phyloP scores from a whole-genome alignment of 1,140 invertebrate genomes.

The Elymnias hypermnestra region DNA sequence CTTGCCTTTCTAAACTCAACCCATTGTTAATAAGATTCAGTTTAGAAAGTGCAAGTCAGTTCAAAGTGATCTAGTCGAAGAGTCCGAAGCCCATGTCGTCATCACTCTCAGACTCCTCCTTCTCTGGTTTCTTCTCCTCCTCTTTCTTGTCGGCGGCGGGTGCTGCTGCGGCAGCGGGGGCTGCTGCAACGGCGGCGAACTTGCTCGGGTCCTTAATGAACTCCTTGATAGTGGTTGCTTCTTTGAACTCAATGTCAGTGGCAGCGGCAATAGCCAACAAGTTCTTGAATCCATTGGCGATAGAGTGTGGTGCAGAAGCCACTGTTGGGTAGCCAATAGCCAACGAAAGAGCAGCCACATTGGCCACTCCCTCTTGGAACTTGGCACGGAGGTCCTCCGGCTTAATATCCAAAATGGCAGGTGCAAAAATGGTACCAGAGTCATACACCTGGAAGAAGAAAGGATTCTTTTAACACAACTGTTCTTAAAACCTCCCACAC shows the following conservation, averaged over 20 bases:
- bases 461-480: constrained; percentile 6
- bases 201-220: constrained; percentile 94
- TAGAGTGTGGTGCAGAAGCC: constrained; percentile 97
- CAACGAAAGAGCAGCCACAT: constrained; percentile 96
- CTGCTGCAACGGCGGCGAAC: constrained; percentile 87
- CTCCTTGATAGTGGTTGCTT: constrained; percentile 95
- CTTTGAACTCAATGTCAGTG: constrained; percentile 96
- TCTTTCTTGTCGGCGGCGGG: constrained; percentile 78
- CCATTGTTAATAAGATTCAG: not conserved
- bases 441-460: constrained; percentile 87
- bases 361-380: constrained; percentile 95
- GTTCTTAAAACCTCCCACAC: too few species aligned
- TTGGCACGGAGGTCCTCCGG: constrained; percentile 94
- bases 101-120: constrained; percentile 90
- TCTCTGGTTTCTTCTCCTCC: constrained; percentile 87
- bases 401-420: constrained; percentile 98
- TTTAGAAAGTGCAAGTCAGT: not conserved
- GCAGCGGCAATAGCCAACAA: constrained; percentile 96
- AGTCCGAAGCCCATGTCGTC: constrained; percentile 98
- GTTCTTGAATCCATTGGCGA: constrained; percentile 99
- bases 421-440: constrained; percentile 97
- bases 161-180: constrained; percentile 80
- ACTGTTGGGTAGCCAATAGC: constrained; percentile 96
- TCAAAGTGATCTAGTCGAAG: constrained; percentile 86
- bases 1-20: not conserved